phyloP scores from a whole-genome alignment of 2,797 vertebrate species.

The Octomys mimax region DNA sequence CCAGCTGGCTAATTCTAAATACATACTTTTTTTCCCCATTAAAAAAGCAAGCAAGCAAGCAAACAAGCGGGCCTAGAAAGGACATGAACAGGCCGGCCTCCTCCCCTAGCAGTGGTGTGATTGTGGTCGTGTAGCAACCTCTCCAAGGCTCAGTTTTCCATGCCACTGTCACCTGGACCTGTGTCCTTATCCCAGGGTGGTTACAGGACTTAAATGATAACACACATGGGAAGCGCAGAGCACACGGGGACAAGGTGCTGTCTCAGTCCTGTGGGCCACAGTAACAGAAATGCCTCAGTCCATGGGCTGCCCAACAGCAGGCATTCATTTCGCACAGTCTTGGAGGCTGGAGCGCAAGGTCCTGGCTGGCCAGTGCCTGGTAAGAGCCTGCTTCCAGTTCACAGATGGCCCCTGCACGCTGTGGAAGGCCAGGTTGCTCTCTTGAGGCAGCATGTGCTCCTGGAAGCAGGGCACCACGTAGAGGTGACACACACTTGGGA shows the following conservation, averaged over 20 bases:
- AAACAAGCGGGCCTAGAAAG: fast-evolving
- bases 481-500: too few species aligned
- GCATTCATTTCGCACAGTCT: background rate
- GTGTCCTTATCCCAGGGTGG: background rate
- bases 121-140: background rate
- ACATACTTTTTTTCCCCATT: too few species aligned
- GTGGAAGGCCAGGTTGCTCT: background rate
- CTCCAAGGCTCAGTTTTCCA: background rate
- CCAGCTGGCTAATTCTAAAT: too few species aligned
- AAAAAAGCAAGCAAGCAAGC: too few species aligned
- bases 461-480: background rate
- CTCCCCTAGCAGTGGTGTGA: background rate
- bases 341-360: background rate
- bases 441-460: background rate
- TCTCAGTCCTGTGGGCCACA: background rate
- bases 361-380: background rate
- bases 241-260: too few species aligned
- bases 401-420: fast-evolving
- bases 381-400: background rate
- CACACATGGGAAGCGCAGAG: background rate
- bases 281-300: background rate
- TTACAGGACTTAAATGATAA: background rate
- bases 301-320: background rate
- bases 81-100: background rate
- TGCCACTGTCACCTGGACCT: background rate